A percentile compares a stretch with the other conserved stretches of the same genome.
Conservation (phyloP, 2,113 vertebrate species). For the Zapornia atra region DNA sequence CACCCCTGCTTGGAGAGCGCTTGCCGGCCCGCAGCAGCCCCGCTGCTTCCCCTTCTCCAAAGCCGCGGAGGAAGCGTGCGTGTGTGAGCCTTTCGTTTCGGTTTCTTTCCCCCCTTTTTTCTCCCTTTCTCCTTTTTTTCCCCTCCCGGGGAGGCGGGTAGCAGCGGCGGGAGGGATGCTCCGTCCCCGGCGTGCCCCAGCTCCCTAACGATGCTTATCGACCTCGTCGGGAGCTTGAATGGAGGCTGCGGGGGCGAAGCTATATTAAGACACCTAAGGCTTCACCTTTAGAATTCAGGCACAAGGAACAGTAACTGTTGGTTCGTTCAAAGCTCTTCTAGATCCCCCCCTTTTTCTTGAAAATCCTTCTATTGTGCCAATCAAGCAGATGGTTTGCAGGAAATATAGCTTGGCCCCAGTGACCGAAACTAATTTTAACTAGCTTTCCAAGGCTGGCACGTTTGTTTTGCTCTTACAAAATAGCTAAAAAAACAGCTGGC, state of each 20-base stretch:
- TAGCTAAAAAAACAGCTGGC: conserved; percentile 93
- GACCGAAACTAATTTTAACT: conserved; percentile 99
- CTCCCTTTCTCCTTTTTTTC: fast-evolving
- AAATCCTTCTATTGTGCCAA: conserved; percentile 99
- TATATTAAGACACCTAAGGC: conserved; percentile 82
- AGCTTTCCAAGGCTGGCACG: conserved; percentile 92
- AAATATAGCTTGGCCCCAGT: conserved; percentile 93
- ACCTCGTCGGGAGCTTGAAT: background rate
- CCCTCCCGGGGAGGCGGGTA: background rate
- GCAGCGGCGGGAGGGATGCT: background rate
- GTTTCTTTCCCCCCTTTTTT: fast-evolving
- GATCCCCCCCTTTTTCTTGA: conserved; percentile 75
- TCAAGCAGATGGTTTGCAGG: conserved; percentile 99
- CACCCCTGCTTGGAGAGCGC: no score
- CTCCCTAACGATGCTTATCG: background rate
- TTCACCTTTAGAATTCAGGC: conserved; percentile 83
- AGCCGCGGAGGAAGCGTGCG: background rate
- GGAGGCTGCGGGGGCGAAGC: conserved; percentile 11
- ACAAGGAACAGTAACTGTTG: conserved; percentile 81
- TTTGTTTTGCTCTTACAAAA: conserved; percentile 92
- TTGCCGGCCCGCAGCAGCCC: background rate
- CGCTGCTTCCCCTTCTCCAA: background rate
- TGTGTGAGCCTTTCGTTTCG: no score
- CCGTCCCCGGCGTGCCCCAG: background rate
- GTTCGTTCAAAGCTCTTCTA: conserved; percentile 80